Base-by-base conservation (phyloP, 2,888 invertebrate species). In the Hoplodrina blanda region DNA sequence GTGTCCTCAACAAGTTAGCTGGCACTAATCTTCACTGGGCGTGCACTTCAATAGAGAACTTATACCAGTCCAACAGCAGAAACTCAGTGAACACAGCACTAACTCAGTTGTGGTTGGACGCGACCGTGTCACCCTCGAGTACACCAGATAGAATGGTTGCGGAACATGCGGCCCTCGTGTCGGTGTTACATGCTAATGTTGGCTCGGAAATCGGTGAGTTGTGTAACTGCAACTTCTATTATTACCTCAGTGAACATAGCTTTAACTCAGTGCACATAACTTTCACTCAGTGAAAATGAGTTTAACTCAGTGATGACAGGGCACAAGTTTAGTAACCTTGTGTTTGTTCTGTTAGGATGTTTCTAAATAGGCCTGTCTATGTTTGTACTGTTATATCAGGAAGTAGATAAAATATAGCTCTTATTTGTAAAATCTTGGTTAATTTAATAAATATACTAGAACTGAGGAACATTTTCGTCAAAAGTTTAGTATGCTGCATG, bases 21-120 rank as follows among this genome's bases (percentile, higher is more conserved):
- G 99, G 99, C 88, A 97, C 97, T 30, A 99, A 99, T 91, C 97
- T 99, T 89, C 98, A 98, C 90, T 97, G 97, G 90, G 98, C 99
- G 41, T 96, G 98, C 64, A 96, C 96, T 0, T 96, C 98, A 91
- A 97, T 99, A 69, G 99, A 99, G 90, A 96, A 96, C 4, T 90
- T 99, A 1, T 99, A 98, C 89, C 97, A 97, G 92, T 96, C 94
- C 19, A 97, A 98, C 89, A 98, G 98, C 73, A 96, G 98, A n/a
- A 97, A 98, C 90, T 97, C 98, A 54, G 98, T 98, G 96, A 99
- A 98, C 89, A 97, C 97, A 60, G 97, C 97, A 0, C 91, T 99
- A 13, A 96, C 97, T 0, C 94, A 95, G 46, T 92, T 98, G n/a
- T 97, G 98, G 88, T 90, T 97, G 61, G 98, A 98, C 56, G 97